A percentile compares a stretch with the other conserved stretches of the same genome.
Evolutionary conservation across 2,888 invertebrate genomes (phyloP).

Genomic region (Himalopsyche anomala): DNA sequence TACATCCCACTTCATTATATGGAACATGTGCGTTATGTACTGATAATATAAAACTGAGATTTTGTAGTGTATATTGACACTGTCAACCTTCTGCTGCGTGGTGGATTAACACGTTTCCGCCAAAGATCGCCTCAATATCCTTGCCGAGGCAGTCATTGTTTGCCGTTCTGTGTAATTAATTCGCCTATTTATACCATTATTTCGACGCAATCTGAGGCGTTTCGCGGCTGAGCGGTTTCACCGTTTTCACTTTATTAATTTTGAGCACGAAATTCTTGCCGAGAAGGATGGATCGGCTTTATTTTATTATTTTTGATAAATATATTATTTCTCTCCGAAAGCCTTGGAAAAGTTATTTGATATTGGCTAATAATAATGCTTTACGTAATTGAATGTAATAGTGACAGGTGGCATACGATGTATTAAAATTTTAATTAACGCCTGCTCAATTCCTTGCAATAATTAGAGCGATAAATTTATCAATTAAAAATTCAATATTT

Average conservation of each 20-base stretch:
- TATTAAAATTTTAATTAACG: slow-evolving; percentile 10
- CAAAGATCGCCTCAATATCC: slow-evolving; percentile 52
- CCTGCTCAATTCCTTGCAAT: neutral
- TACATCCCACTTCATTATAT: too few relatives aligned
- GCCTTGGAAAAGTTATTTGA: slow-evolving; percentile 5
- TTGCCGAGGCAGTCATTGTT: neutral
- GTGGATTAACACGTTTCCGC: slow-evolving; percentile 50
- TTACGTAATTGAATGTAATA: slow-evolving; percentile 28
- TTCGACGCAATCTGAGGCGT: slow-evolving; percentile 9
- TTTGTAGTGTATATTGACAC: neutral
- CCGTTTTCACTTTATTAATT: slow-evolving; percentile 18
- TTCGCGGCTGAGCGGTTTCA: neutral
- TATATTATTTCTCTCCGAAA: neutral
- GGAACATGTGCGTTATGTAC: too few relatives aligned
- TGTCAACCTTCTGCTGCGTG: neutral
- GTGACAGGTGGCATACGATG: slow-evolving; percentile 3
- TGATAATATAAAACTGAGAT: neutral
- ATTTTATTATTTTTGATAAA: slow-evolving; percentile 16
- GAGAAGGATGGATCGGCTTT: neutral
- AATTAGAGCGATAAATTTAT: slow-evolving; percentile 31
- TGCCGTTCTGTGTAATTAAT: neutral
- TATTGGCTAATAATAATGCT: slow-evolving; percentile 10
- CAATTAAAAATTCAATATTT: slow-evolving; percentile 31
- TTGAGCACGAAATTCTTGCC: neutral
- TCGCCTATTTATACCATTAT: neutral